Percentiles rank a stretch among this genome's conserved stretches.
Conservation (phyloP, 2,797 vertebrate species). For the Onychomys leucogaster region DNA sequence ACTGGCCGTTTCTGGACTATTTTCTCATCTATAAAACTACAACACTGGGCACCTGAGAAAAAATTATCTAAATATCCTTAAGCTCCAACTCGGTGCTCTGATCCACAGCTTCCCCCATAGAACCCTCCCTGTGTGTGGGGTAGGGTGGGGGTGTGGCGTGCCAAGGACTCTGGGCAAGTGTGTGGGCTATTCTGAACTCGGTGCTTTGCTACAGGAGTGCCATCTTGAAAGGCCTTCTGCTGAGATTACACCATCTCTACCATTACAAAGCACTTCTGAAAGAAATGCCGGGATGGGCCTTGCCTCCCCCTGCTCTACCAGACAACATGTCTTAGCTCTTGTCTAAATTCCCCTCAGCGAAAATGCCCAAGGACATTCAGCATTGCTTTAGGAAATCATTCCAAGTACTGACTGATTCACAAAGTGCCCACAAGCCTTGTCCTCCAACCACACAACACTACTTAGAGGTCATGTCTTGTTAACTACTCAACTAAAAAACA, state of each 20-base stretch:
- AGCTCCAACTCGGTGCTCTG: not conserved
- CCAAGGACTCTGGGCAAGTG: not conserved
- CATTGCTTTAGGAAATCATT: slow-evolving; percentile 28
- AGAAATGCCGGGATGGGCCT: not conserved
- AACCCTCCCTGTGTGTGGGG: not conserved
- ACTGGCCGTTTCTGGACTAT: not conserved
- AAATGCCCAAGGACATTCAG: not conserved
- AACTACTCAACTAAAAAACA: not conserved
- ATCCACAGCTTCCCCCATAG: not conserved
- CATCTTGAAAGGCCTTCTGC: not conserved
- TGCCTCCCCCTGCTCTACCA: not conserved
- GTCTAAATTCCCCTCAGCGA: slow-evolving; percentile 17
- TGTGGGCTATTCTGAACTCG: not conserved
- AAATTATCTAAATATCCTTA: not conserved
- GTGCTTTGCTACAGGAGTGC: not conserved
- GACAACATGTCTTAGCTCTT: not conserved
- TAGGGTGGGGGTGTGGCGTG: no score
- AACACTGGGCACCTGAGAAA: not conserved
- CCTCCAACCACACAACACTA: not conserved
- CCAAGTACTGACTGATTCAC: not conserved
- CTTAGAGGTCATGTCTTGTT: not conserved
- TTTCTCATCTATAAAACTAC: slow-evolving; percentile 31
- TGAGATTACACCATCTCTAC: not conserved
- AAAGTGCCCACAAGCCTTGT: not conserved
- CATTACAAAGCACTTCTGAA: not conserved